Conservation (phyloP, 2,113 vertebrate genomes). For the Phodopus roborovskii region DNA sequence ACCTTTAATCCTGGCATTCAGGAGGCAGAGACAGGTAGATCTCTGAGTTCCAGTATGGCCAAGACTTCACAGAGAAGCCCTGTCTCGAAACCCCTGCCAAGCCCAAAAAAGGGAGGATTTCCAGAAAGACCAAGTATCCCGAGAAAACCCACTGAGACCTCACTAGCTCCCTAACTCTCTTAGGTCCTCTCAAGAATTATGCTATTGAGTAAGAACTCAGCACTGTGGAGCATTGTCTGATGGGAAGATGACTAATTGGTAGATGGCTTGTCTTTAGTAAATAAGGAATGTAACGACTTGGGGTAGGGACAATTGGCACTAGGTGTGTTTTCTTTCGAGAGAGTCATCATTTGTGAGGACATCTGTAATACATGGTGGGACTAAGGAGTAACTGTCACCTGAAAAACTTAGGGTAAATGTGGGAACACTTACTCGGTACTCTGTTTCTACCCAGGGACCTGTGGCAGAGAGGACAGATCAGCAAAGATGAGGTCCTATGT, state of each 20-base stretch:
- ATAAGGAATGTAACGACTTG: not conserved
- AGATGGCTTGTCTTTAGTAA: constrained; percentile 1
- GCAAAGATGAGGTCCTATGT: not conserved
- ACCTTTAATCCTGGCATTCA: not conserved
- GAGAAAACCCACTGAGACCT: not conserved
- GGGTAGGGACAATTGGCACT: not conserved
- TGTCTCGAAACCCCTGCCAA: not conserved
- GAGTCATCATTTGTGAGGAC: not conserved
- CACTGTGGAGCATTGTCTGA: not conserved
- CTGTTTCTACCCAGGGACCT: not conserved
- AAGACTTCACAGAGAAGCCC: not conserved
- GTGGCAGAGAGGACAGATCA: not conserved
- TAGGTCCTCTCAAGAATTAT: not conserved
- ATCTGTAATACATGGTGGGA: not conserved
- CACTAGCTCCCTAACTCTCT: not conserved
- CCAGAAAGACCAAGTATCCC: not conserved
- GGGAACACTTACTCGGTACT: not conserved
- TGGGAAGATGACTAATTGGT: no score
- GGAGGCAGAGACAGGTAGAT: not conserved
- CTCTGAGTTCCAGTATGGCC: not conserved
- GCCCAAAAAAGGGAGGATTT: not conserved
- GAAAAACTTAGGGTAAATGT: not conserved
- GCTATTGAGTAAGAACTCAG: not conserved
- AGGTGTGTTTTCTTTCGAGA: not conserved
- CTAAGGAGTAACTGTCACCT: not conserved